Evolutionary conservation across 2,888 invertebrate genomes (phyloP), one percentile per base, ranked within the genome.

Genomic region (Cloeon dipterum): DNA sequence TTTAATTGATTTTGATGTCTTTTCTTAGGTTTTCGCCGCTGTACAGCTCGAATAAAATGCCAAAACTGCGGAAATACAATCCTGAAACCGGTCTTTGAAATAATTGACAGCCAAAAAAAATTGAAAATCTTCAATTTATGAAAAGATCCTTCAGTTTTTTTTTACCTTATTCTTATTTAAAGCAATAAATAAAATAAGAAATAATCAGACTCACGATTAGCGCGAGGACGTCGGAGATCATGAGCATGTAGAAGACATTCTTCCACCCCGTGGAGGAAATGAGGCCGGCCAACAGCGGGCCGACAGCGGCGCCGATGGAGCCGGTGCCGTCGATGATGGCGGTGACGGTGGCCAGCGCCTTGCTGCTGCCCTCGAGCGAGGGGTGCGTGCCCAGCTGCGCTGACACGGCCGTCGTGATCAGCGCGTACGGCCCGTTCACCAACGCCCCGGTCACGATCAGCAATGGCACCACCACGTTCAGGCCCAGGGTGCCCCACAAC

Each of bases 301-400:
- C 93, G 16, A 93, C 64, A 1, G 93, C 93, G 33, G 93, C 93
- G 38, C 93, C 83, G 39, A 85, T 68, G 41, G 83, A 85, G 5
- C 94, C 93, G 1, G 93, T 93, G 33, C 94, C 94, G 57, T 94
- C 94, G 33, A 94, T 93, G 47, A 94, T 91, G 17, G 93, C 88
- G 0, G 93, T 88, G n/a, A 94, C 93, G 0, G 94, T 94, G 5
- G 94, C 91, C 40, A 94, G 56, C 4, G 93, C 94, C 52, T 76
- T 79, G 0, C 85, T 61, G 57, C 82, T 85, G 3, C 83, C 83
- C 36, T 75, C 71, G 38, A 93, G 61, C 41, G 76, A 76, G 44
- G 73, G 67, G 61, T 91, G 89, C 0, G 85, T 81, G 13, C 94
- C 89, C 5, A 94, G 63, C 52, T 94, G 93, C 0, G 94, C 86